Evolutionary conservation across 2,888 invertebrate species (phyloP).

Genomic region (Alloplasta piceator): DNA sequence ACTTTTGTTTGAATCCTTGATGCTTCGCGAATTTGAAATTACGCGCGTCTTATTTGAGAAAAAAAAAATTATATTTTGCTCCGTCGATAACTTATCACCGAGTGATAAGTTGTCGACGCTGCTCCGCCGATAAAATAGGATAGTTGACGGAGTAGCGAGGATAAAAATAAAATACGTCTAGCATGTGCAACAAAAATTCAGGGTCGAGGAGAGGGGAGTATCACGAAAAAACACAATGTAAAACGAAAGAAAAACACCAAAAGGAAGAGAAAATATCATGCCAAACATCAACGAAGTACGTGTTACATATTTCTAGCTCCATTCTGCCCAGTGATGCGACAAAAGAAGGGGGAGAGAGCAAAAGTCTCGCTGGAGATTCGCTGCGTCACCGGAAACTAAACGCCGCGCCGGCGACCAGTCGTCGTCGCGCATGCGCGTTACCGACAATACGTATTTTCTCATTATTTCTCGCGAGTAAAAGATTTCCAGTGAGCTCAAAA

Average conservation of each 20-base stretch:
- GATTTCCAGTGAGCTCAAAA: conserved; percentile 7
- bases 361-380: conserved; percentile 31
- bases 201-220: background rate
- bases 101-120: background rate
- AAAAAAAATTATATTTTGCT: too few relatives aligned
- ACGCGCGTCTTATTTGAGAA: too few relatives aligned
- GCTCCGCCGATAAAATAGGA: background rate
- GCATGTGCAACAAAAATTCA: background rate
- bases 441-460: background rate
- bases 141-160: too few relatives aligned
- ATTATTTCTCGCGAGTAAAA: background rate
- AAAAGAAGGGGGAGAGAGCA: conserved; percentile 48
- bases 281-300: too few relatives aligned
- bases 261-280: too few relatives aligned
- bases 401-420: conserved; percentile 18
- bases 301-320: too few relatives aligned
- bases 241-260: too few relatives aligned
- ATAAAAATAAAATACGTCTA: background rate
- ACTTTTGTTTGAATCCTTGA: background rate
- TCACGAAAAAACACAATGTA: background rate
- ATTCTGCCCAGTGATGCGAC: too few relatives aligned
- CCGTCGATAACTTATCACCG: too few relatives aligned
- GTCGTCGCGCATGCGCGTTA: conserved; percentile 52
- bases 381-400: conserved; percentile 59
- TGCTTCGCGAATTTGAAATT: background rate